phyloP scores from a whole-genome alignment of 1,140 invertebrate genomes.

The Drosophila tsacasi region DNA sequence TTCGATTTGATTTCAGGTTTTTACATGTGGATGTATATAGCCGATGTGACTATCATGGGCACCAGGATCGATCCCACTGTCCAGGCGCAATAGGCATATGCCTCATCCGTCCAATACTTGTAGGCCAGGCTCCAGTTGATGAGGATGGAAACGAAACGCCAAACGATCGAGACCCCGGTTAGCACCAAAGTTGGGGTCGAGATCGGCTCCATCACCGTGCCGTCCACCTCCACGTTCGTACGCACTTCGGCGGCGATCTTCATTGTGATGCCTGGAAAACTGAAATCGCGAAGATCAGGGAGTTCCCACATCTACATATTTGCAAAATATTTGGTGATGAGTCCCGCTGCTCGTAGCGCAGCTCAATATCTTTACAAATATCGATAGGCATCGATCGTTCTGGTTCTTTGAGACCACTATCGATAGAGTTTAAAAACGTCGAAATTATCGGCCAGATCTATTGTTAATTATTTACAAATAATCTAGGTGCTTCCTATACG shows the following conservation, averaged over 20 bases:
- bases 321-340: not conserved
- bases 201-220: slow-evolving; percentile 36
- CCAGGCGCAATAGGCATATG: slow-evolving; percentile 53
- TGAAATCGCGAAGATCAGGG: slow-evolving; percentile 2
- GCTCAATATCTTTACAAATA: not conserved
- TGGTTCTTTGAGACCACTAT: not conserved
- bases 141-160: slow-evolving; percentile 55
- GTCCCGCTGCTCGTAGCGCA: not conserved
- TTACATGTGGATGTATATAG: slow-evolving; percentile 66
- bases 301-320: slow-evolving; percentile 6
- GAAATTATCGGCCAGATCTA: not conserved
- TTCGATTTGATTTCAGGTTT: not conserved
- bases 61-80: slow-evolving; percentile 58
- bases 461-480: not conserved
- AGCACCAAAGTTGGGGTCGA: slow-evolving; percentile 6
- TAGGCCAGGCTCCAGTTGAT: slow-evolving; percentile 59
- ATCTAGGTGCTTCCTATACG: not conserved
- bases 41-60: slow-evolving; percentile 59
- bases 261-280: not conserved
- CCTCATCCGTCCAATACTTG: slow-evolving; percentile 43
- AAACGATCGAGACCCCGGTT: slow-evolving; percentile 42
- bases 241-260: slow-evolving; percentile 6
- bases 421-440: not conserved
- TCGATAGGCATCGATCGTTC: slow-evolving; percentile 3
- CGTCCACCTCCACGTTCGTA: slow-evolving; percentile 12